Base-by-base conservation (phyloP, 2,113 vertebrate genomes). In the Thamnophis sirtalis region DNA sequence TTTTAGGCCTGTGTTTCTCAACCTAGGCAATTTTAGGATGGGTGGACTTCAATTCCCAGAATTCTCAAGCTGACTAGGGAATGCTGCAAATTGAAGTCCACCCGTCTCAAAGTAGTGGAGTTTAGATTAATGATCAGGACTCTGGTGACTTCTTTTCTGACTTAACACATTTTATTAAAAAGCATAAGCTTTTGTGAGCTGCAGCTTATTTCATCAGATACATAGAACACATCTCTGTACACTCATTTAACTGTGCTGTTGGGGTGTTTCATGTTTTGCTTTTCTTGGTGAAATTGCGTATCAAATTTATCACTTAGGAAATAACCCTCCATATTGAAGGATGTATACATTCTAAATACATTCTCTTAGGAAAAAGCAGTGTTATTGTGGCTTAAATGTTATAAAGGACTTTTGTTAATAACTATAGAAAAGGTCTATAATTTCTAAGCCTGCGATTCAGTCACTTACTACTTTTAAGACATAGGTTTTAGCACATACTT, bases 401-500 rank as follows among this genome's bases (percentile, higher is more conserved):
- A 22, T 5, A 9, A 80, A 85, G 55, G 85, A 51, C 28, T 9
- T 80, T 89, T 38, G 43, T 13, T 43, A 0, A 6, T 21, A 50
- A 1, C 63, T 33, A 38, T 90, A 43, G 43, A 7, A 43, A 51
- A 93, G 54, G 4, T 50, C 53, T 89, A 3, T 92, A 24, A 17
- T 85, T 94, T 73, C 19, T 88, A 43, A 5, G 15, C 22, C n/a
- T 90, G 2, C 60, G 19, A 50, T 5, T 26, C 3, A 0, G 4
- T 43, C 89, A 89, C 2, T 4, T 89, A 87, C 4, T 84, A 9
- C 26, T 88, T 0, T 50, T 68, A 68, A 33, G 28, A 68, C 63
- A 68, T 68, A 13, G n/a, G 89, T 95, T 93, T 90, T 80, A 51
- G 24, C 73, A 50, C 53, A 49, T 55, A 85, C 38, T 43, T 91